Evolutionary conservation across 1,140 invertebrate species (phyloP).

Genomic region (Drosophila persimilis): DNA sequence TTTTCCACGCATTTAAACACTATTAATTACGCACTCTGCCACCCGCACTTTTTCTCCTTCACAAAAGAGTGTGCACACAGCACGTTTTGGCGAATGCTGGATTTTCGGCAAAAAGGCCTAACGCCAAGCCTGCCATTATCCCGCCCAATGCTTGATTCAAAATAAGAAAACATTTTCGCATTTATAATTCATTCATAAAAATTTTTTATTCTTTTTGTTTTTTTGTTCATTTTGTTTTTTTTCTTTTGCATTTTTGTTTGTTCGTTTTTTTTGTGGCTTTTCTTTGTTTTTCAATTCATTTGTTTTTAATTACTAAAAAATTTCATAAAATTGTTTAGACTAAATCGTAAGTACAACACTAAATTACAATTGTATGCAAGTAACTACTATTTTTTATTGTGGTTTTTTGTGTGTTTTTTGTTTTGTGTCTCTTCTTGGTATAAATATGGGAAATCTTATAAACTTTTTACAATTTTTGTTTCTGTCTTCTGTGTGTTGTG

Average conservation of each 20-base stretch:
- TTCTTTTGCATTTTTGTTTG: conserved; percentile 57
- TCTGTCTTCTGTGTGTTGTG: conserved; percentile 31
- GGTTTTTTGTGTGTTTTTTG: conserved; percentile 18
- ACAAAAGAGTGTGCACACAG: too few species aligned
- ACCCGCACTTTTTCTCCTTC: too few species aligned
- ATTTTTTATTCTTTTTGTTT: conserved; percentile 78
- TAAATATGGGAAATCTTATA: conserved; percentile 62
- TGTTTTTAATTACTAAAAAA: conserved; percentile 77
- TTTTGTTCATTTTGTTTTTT: conserved; percentile 51
- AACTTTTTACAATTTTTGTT: conserved; percentile 70
- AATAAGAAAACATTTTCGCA: conserved; percentile 51
- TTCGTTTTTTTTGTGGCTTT: conserved; percentile 44
- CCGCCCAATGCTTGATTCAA: not conserved
- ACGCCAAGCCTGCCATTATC: not conserved
- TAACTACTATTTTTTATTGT: conserved; percentile 68
- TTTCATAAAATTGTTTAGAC: conserved; percentile 81
- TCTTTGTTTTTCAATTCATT: conserved; percentile 72
- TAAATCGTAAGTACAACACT: conserved; percentile 79
- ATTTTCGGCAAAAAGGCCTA: not conserved
- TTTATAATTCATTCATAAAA: conserved; percentile 78
- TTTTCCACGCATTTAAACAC: not conserved
- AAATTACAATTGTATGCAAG: conserved; percentile 80
- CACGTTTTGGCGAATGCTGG: too few species aligned
- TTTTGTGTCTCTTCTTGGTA: conserved; percentile 50
- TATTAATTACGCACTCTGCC: too few species aligned